phyloP scores from a whole-genome alignment of 1,140 invertebrate species.

The Bombus waltoni region DNA sequence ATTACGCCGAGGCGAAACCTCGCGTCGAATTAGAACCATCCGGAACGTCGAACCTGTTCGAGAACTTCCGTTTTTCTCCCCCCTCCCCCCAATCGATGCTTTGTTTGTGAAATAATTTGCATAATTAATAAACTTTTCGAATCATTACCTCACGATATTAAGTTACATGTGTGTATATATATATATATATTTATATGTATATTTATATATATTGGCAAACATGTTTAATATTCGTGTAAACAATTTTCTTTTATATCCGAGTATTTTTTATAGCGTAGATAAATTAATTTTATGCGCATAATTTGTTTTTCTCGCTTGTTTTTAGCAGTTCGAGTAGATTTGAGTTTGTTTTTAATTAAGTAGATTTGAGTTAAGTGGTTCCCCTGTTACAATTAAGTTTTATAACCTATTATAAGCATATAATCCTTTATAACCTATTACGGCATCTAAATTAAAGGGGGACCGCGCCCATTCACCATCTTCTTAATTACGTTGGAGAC shows the following conservation, averaged over 20 bases:
- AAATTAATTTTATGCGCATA: not conserved
- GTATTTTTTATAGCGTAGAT: not conserved
- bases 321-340: not conserved
- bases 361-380: not conserved
- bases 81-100: not conserved
- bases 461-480: not conserved
- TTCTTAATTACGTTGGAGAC: slow-evolving; percentile 1
- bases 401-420: not conserved
- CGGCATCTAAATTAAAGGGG: slow-evolving; percentile 5
- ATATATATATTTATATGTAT: too few species aligned
- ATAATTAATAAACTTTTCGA: not conserved
- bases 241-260: not conserved
- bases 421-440: slow-evolving; percentile 5
- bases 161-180: too few species aligned
- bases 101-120: not conserved
- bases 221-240: not conserved
- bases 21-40: slow-evolving; percentile 41
- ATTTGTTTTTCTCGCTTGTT: not conserved
- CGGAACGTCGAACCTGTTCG: not conserved
- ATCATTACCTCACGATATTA: too few species aligned
- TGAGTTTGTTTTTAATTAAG: not conserved
- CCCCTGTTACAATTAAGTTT: slow-evolving; percentile 6
- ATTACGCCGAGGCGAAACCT: slow-evolving; percentile 41
- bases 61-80: not conserved
- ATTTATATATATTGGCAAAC: not conserved